Percentiles rank a stretch among this genome's conserved stretches.
phyloP scores from a whole-genome alignment of 2,888 invertebrate species.

The Melipona bicolor region DNA sequence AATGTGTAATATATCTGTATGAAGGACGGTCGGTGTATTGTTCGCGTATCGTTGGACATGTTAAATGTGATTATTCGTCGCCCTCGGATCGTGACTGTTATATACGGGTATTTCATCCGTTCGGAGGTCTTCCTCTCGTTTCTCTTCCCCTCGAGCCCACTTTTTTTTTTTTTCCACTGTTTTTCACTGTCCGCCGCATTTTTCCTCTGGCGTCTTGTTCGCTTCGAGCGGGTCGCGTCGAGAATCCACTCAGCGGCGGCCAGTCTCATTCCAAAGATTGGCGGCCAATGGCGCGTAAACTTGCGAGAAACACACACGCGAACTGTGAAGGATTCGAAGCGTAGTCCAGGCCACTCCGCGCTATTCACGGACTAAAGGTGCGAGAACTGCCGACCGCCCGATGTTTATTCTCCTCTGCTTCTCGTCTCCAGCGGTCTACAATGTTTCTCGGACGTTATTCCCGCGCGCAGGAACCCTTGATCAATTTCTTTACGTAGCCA shows the following conservation, averaged over 20 bases:
- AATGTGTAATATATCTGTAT: slow-evolving; percentile 67
- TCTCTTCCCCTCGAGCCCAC: slow-evolving; percentile 22
- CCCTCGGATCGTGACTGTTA: slow-evolving; percentile 46
- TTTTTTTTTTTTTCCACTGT: neutral
- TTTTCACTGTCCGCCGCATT: neutral
- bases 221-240: slow-evolving; percentile 46
- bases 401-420: slow-evolving; percentile 69
- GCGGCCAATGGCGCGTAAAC: slow-evolving; percentile 80
- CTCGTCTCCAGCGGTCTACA: slow-evolving; percentile 30
- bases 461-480: slow-evolving; percentile 36
- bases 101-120: slow-evolving; percentile 51
- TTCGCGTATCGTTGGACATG: slow-evolving; percentile 58
- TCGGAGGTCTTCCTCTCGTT: slow-evolving; percentile 37
- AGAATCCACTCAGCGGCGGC: slow-evolving; percentile 62
- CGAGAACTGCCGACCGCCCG: slow-evolving; percentile 62
- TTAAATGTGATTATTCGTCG: slow-evolving; percentile 76
- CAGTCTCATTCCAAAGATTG: slow-evolving; percentile 79
- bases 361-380: slow-evolving; percentile 68
- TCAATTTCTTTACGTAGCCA: slow-evolving; percentile 38
- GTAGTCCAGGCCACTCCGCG: slow-evolving; percentile 51
- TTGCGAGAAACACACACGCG: slow-evolving; percentile 70
- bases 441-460: slow-evolving; percentile 47
- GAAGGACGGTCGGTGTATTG: slow-evolving; percentile 51
- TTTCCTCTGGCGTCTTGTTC: slow-evolving; percentile 27
- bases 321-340: slow-evolving; percentile 65